Percentiles rank a stretch among this genome's conserved stretches.
phyloP scores from a whole-genome alignment of 2,113 vertebrate species.

The Mastomys coucha region DNA sequence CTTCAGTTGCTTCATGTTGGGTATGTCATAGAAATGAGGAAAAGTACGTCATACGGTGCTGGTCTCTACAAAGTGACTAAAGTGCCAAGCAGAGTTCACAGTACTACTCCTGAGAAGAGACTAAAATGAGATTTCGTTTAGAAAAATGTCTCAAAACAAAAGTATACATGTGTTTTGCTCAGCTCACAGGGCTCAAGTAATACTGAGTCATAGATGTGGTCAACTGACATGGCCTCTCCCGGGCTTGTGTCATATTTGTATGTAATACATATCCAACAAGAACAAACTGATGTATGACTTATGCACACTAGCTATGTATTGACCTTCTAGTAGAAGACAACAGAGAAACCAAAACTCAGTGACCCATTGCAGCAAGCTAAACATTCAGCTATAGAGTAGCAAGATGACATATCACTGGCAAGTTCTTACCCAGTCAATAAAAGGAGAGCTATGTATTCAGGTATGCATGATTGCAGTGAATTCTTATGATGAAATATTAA shows the following conservation, averaged over 20 bases:
- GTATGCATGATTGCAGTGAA: background rate
- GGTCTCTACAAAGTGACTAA: background rate
- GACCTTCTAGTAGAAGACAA: background rate
- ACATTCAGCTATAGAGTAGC: background rate
- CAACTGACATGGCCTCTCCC: background rate
- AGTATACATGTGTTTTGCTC: rapidly evolving
- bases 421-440: background rate
- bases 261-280: background rate
- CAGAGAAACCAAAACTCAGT: background rate
- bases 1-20: background rate
- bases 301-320: background rate
- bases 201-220: rapidly evolving
- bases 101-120: background rate
- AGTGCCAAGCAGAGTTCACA: background rate
- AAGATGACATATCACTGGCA: background rate
- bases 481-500: background rate
- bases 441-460: background rate
- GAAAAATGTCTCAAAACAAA: background rate
- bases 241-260: background rate
- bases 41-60: background rate
- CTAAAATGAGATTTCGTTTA: background rate
- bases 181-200: background rate
- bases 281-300: background rate
- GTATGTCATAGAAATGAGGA: background rate
- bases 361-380: background rate